These are phyloP conservation scores for Macroramphosus scolopax DNA, from an alignment of 2,797 vertebrate species.

Conservation along the genomic window DNA sequence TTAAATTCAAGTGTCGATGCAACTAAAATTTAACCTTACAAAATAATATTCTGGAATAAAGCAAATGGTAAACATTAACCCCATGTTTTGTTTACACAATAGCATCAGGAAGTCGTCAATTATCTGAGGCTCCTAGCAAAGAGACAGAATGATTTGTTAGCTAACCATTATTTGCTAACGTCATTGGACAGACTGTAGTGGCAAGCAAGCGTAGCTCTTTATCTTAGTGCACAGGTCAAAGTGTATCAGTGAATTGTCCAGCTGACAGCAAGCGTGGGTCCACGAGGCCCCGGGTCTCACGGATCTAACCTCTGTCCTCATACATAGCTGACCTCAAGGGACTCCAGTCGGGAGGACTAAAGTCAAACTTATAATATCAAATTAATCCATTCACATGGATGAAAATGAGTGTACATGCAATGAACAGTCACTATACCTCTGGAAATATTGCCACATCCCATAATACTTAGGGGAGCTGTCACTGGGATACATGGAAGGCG, in stretches of 20 bases:
- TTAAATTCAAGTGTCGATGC: conserved; percentile 28
- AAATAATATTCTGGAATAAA: conserved; percentile 21
- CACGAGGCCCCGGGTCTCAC: conserved; percentile 8
- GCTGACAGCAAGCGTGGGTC: conserved; percentile 27
- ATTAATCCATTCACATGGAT: too few relatives aligned
- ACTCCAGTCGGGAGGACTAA: conserved; percentile 2
- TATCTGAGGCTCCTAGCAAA: conserved; percentile 14
- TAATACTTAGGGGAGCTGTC: not conserved
- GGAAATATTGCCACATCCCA: not conserved
- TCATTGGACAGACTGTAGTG: conserved; percentile 15
- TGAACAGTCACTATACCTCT: too few relatives aligned
- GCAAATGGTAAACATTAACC: conserved; percentile 22
- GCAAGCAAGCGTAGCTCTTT: conserved; percentile 10
- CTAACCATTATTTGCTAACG: conserved; percentile 13
- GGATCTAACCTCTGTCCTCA: conserved; percentile 54
- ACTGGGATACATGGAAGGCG: not conserved
- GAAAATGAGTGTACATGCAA: too few relatives aligned
- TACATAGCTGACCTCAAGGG: conserved; percentile 20
- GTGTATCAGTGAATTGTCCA: conserved; percentile 44
- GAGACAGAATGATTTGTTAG: conserved; percentile 14
- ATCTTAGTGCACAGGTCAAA: conserved; percentile 39
- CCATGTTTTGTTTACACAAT: conserved; percentile 9
- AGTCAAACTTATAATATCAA: not conserved
- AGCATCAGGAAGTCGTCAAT: conserved; percentile 17
- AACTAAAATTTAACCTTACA: conserved; percentile 1